These are phyloP conservation scores for Eupithecia inturbata DNA, from an alignment of 2,888 invertebrate genomes.

Conservation along the genomic window DNA sequence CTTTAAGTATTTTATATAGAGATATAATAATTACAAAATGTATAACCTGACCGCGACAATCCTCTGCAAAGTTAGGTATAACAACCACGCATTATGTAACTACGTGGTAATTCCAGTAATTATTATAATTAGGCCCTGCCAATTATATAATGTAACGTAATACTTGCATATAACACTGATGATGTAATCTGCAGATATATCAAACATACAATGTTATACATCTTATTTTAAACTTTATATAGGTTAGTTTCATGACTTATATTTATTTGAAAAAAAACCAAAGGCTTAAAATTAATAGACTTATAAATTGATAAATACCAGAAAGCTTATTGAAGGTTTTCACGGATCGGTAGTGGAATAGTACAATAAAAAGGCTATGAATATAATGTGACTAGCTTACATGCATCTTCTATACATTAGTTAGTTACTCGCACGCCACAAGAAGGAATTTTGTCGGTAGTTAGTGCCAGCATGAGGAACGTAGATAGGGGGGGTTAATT, in stretches of 20 bases:
- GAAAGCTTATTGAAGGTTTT: too few species aligned
- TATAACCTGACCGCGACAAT: slow-evolving; percentile 1
- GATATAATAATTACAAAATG: neutral
- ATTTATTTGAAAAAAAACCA: too few species aligned
- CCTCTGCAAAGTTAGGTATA: neutral
- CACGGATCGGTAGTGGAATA: too few species aligned
- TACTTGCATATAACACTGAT: neutral
- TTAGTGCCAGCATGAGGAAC: too few species aligned
- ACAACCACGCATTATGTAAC: neutral
- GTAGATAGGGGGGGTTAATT: too few species aligned
- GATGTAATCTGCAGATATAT: neutral
- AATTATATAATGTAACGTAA: neutral
- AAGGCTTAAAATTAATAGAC: too few species aligned
- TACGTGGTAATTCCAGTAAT: slow-evolving; percentile 9
- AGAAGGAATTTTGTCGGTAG: too few species aligned
- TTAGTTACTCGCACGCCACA: too few species aligned
- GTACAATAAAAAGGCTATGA: too few species aligned
- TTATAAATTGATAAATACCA: too few species aligned
- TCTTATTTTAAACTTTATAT: neutral
- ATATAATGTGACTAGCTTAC: too few species aligned
- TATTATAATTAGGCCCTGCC: slow-evolving; percentile 1
- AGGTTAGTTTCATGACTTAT: neutral
- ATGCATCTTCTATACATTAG: too few species aligned
- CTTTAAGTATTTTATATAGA: neutral
- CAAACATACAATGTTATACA: neutral